Evolutionary conservation across 2,888 invertebrate genomes (phyloP), one percentile per base, ranked within the genome.

Genomic region (Ophioninae sp.): DNA sequence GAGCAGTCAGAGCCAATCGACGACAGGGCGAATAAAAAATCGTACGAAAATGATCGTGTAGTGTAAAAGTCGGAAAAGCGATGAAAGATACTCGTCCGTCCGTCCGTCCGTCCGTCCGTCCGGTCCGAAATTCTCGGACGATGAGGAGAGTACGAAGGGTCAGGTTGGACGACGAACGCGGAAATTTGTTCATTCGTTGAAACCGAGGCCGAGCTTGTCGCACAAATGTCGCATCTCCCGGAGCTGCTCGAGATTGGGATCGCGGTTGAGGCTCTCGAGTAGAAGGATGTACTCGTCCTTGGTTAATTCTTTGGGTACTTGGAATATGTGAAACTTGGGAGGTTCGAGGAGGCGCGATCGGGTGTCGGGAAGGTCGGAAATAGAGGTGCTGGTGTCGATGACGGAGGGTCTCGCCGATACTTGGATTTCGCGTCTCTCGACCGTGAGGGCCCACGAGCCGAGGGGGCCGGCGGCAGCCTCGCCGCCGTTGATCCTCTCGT

Each of bases 361-460:
- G n/a, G 23, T 58, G 37, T 83, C 73, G 17, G 85, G 84, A 39
- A 90, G 85, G 83, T 90, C 89, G 2, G 88, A 89, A 51, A 90
- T 87, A 0, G 90, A 91, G 0, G 91, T 90, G 67, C 90, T 90
- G 6, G 87, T 89, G 73, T 91, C 88, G 9, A 82, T 86, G 0
- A 90, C 88, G 1, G 88, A 89, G 8, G 90, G 91, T 75, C 89
- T 91, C 0, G 87, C 89, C 0, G 87, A 87, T 10, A 91, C 87
- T 79, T 90, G 88, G 3, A 88, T 88, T 81, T 91, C 90, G 20
- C 80, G 87, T 37, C 86, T 86, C 23, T 88, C 86, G 37, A 89
- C 86, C 7, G 86, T 84, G 7, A 86, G 56, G 6, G 85, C 82
- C 75, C 87, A 87, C 1, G 81, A 72, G 8, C 37, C 56, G 3